A percentile compares a stretch with the other conserved stretches of the same genome.
Evolutionary conservation across 2,113 vertebrate species (phyloP).

Genomic region (Plecotus auritus): DNA sequence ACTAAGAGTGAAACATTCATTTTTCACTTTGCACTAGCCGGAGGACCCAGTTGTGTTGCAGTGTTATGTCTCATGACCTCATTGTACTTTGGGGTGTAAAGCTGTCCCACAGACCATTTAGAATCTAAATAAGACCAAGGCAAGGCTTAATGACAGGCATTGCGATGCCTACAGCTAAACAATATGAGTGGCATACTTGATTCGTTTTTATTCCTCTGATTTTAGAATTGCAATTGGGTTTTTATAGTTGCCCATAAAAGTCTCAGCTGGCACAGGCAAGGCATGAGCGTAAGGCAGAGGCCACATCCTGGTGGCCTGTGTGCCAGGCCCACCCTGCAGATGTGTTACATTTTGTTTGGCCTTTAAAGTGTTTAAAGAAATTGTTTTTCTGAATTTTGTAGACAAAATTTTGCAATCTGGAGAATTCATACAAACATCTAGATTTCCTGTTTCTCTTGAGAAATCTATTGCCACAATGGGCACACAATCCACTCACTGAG

Average conservation of each 20-base stretch:
- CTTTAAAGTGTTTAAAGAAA: constrained; percentile 31
- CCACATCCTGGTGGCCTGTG: constrained; percentile 46
- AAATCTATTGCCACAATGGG: not conserved
- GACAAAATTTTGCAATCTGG: constrained; percentile 43
- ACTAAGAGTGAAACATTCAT: not conserved
- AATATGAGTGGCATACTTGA: not conserved
- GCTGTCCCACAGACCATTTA: not conserved
- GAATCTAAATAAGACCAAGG: not conserved
- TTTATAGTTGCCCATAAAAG: constrained; percentile 36
- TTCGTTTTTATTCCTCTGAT: not conserved
- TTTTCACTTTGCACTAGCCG: not conserved
- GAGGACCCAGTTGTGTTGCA: not conserved
- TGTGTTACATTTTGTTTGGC: constrained; percentile 46
- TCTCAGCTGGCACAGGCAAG: not conserved
- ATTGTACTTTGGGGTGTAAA: not conserved
- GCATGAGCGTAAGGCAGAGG: not conserved
- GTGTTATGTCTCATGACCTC: not conserved
- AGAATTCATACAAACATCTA: constrained; percentile 37
- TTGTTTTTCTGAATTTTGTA: constrained; percentile 30
- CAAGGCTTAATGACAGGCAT: not conserved
- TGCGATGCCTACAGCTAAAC: not conserved
- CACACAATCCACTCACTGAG: not conserved
- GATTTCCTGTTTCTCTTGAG: constrained; percentile 36
- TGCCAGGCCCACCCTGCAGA: constrained; percentile 36
- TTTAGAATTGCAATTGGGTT: constrained; percentile 30